Evolutionary conservation across 2,888 invertebrate genomes (phyloP), one percentile per base, ranked within the genome.

Genomic region (Malacosoma neustria): DNA sequence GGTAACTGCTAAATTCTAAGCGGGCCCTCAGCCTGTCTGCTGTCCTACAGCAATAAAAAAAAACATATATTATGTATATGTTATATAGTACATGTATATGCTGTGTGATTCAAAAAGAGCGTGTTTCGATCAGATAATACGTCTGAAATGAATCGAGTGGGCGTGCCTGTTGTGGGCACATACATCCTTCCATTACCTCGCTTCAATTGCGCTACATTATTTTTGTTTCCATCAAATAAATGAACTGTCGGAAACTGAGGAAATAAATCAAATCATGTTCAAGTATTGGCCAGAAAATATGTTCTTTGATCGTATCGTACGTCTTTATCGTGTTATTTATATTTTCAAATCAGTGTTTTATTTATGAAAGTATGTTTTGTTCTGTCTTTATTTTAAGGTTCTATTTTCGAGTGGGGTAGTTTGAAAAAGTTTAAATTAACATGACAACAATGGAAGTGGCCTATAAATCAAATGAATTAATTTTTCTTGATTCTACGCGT

Each of bases 71-170:
- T n/a, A n/a, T n/a, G n/a, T n/a, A n/a, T n/a, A n/a, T n/a, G n/a
- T n/a, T n/a, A n/a, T n/a, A n/a, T n/a, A n/a, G n/a, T n/a, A n/a
- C n/a, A n/a, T n/a, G n/a, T n/a, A n/a, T n/a, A n/a, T n/a, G n/a
- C n/a, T n/a, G n/a, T n/a, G n/a, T 72, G 65, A 72, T 72, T 70
- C 57, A 64, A 64, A 73, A 69, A 69, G 65, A 68, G 72, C 71
- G 72, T 73, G 73, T 57, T 57, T 51, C 40, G 46, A 72, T 73
- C 73, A 53, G 73, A 73, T 73, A 22, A 4, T 22, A 70, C 13
- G 57, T 41, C 29, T 36, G 38, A 49, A 65, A 66, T 61, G 60
- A 65, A 61, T 57, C 47, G 47, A 57, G 58, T 48, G 55, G 60
- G 59, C 54, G 59, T 46, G 37, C 35, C 40, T 40, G 34, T 40